phyloP scores from a whole-genome alignment of 2,888 invertebrate genomes.

The Idaea aversata region DNA sequence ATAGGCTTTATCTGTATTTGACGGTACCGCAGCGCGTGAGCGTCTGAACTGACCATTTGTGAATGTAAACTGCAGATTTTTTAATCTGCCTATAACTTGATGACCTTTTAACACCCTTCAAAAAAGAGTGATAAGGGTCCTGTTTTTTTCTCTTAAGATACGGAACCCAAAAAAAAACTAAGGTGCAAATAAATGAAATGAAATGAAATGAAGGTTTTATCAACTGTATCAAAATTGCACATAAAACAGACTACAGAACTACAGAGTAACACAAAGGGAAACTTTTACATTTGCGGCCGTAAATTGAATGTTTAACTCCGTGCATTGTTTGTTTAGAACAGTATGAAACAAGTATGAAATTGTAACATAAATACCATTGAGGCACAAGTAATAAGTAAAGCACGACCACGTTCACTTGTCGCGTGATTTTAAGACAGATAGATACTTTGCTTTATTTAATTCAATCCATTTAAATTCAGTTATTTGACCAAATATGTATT shows the following conservation, averaged over 20 bases:
- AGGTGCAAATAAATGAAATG: too few species aligned
- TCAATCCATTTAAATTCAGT: too few species aligned
- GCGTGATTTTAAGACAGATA: not conserved
- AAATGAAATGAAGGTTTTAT: too few species aligned
- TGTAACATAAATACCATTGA: slow-evolving; percentile 25
- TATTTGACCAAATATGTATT: too few species aligned
- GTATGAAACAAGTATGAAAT: slow-evolving; percentile 38
- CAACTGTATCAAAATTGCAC: slow-evolving; percentile 38
- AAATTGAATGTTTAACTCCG: slow-evolving; percentile 58
- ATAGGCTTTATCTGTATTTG: slow-evolving; percentile 41
- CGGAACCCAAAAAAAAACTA: too few species aligned
- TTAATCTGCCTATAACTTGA: not conserved
- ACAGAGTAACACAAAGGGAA: slow-evolving; percentile 45
- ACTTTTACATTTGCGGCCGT: slow-evolving; percentile 44
- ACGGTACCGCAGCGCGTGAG: slow-evolving; percentile 32
- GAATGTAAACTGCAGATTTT: not conserved
- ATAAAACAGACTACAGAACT: slow-evolving; percentile 33
- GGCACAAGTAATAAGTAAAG: slow-evolving; percentile 27
- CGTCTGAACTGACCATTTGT: slow-evolving; percentile 10
- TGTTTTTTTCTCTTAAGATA: too few species aligned
- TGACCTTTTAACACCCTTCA: not conserved
- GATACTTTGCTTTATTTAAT: too few species aligned
- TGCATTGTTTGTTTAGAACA: slow-evolving; percentile 43
- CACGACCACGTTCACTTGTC: slow-evolving; percentile 20
- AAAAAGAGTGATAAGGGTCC: not conserved